These are phyloP conservation scores for Periparus ater DNA, from an alignment of 2,797 vertebrate species.

Conservation along the genomic window DNA sequence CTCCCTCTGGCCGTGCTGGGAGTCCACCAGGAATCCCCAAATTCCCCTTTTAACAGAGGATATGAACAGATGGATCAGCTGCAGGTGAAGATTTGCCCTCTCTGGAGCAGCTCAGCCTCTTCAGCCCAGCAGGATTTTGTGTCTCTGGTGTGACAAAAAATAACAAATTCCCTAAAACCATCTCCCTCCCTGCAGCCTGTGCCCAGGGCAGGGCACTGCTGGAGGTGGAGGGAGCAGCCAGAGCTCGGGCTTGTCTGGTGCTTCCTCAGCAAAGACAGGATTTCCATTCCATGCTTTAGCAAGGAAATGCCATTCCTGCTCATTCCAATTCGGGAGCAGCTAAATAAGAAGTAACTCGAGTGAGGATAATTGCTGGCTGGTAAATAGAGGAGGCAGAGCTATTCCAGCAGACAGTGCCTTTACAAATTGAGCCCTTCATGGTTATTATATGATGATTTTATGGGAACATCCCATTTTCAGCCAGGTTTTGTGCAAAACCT, in stretches of 20 bases:
- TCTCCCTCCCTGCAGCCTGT: fast-evolving
- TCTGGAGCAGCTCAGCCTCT: background rate
- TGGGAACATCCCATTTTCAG: background rate
- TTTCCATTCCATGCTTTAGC: background rate
- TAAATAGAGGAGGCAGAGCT: background rate
- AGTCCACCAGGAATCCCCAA: background rate
- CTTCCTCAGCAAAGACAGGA: background rate
- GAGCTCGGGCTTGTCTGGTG: background rate
- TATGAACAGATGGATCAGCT: background rate
- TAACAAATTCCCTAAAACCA: fast-evolving
- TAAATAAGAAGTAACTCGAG: background rate
- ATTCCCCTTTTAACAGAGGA: background rate
- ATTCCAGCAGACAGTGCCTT: background rate
- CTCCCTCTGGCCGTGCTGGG: background rate
- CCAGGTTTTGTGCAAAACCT: background rate
- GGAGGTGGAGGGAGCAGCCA: background rate
- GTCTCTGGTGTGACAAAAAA: background rate
- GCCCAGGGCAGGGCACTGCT: background rate
- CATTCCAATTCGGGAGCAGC: background rate
- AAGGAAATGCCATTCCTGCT: background rate
- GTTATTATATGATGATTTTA: background rate
- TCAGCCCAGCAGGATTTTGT: background rate
- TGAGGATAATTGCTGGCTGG: slow-evolving; percentile 18
- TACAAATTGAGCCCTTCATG: background rate
- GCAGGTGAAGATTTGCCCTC: background rate